Evolutionary conservation across 2,888 invertebrate species (phyloP).

Genomic region (Drosophila borborema): DNA sequence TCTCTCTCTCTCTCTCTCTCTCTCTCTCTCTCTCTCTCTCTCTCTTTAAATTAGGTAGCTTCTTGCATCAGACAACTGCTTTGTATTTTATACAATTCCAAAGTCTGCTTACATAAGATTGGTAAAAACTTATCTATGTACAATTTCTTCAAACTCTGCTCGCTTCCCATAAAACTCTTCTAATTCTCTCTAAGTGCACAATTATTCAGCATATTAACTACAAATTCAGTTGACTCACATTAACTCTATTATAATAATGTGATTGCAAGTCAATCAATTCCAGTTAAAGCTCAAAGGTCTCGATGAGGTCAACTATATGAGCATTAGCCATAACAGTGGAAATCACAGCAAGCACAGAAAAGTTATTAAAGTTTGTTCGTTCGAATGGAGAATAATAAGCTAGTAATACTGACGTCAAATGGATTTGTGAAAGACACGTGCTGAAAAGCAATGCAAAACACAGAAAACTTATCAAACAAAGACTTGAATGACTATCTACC

Average conservation of each 20-base stretch:
- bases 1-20: background rate
- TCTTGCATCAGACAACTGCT: background rate
- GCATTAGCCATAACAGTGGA: constrained; percentile 7
- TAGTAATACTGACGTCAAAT: constrained; percentile 15
- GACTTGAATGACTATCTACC: constrained; percentile 4
- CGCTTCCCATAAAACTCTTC: background rate
- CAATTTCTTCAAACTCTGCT: background rate
- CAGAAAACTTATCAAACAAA: constrained; percentile 47
- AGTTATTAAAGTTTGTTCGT: constrained; percentile 22
- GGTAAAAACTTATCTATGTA: background rate
- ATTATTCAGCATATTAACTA: background rate
- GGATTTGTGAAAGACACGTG: constrained; percentile 35
- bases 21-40: background rate
- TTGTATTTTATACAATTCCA: background rate
- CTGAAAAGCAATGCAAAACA: constrained; percentile 32
- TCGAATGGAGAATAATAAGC: constrained; percentile 25
- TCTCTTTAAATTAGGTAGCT: background rate
- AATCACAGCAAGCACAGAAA: constrained; percentile 23
- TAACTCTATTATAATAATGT: background rate
- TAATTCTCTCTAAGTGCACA: background rate
- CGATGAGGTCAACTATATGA: background rate
- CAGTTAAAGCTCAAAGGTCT: constrained; percentile 3
- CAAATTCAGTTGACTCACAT: background rate
- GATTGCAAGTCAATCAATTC: background rate
- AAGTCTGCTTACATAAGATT: background rate